Evolutionary conservation across 2,888 invertebrate species (phyloP).

Genomic region (Drosophila engyochracea): DNA sequence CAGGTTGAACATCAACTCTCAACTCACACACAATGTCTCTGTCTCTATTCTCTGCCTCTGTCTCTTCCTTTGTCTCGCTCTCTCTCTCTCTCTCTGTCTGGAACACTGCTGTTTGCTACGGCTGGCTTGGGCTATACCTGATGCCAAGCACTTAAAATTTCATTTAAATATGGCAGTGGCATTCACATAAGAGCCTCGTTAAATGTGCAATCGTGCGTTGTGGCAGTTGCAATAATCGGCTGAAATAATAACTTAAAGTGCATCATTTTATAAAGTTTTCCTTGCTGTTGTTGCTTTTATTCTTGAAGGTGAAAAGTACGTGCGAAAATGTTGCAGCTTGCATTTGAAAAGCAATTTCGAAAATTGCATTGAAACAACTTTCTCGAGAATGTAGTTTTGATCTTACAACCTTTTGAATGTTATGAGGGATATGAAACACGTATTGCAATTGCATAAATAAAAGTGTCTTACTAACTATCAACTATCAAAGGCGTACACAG

Average conservation of each 20-base stretch:
- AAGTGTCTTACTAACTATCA: too few species aligned
- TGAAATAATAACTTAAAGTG: conserved; percentile 77
- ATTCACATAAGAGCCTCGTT: conserved; percentile 59
- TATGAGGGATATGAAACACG: conserved; percentile 1
- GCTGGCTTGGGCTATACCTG: conserved; percentile 34
- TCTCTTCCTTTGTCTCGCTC: not conserved
- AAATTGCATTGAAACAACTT: conserved; percentile 39
- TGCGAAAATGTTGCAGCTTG: conserved; percentile 51
- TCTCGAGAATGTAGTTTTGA: conserved; percentile 16
- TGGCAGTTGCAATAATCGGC: conserved; percentile 73
- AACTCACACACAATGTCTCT: conserved; percentile 2
- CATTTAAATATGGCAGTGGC: conserved; percentile 69
- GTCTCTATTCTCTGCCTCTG: conserved; percentile 3
- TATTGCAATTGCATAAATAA: not conserved
- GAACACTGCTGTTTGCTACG: conserved; percentile 11
- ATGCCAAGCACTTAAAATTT: conserved; percentile 71
- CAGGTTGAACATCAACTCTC: conserved; percentile 45
- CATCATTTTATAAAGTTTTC: conserved; percentile 69
- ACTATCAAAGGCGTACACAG: not conserved
- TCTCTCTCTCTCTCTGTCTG: conserved; percentile 17
- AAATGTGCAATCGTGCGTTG: conserved; percentile 75
- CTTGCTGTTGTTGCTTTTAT: conserved; percentile 10
- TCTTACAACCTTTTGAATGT: conserved; percentile 9
- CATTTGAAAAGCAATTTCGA: conserved; percentile 40
- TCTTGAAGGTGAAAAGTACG: conserved; percentile 44